phyloP scores from a whole-genome alignment of 1,140 invertebrate species.

The Zaprionus davidi region DNA sequence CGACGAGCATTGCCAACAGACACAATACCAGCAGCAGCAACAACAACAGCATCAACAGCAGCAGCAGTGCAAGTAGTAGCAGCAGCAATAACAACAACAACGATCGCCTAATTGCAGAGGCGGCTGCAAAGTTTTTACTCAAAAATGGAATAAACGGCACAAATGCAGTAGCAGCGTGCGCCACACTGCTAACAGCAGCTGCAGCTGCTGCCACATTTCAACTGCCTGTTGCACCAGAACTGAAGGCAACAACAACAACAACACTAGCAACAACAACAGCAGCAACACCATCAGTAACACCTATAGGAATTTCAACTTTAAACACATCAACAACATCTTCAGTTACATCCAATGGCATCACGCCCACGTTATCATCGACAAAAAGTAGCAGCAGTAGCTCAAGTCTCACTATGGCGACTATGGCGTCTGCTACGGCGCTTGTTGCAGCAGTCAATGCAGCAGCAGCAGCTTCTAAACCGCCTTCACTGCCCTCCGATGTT shows the following conservation, averaged over 20 bases:
- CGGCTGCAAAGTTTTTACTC: slow-evolving; percentile 76
- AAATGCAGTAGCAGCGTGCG: slow-evolving; percentile 52
- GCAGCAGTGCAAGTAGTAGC: slow-evolving; percentile 31
- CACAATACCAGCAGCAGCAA: slow-evolving; percentile 40
- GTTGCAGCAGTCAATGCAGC: slow-evolving; percentile 38
- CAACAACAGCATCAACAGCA: slow-evolving; percentile 21
- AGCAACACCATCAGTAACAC: slow-evolving; percentile 32
- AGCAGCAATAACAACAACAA: slow-evolving; percentile 54
- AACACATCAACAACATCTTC: slow-evolving; percentile 24
- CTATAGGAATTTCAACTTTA: slow-evolving; percentile 20
- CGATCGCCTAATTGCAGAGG: slow-evolving; percentile 75
- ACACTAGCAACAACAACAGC: slow-evolving; percentile 20
- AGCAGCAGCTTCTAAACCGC: slow-evolving; percentile 49
- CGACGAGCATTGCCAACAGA: slow-evolving; percentile 31
- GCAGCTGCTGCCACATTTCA: slow-evolving; percentile 58
- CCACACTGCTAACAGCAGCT: slow-evolving; percentile 45
- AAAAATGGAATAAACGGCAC: slow-evolving; percentile 81
- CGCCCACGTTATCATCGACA: slow-evolving; percentile 58
- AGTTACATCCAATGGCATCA: slow-evolving; percentile 67
- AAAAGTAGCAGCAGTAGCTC: slow-evolving; percentile 45
- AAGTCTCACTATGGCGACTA: slow-evolving; percentile 59
- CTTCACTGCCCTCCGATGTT: slow-evolving; percentile 38
- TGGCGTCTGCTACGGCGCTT: slow-evolving; percentile 64
- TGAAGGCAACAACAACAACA: slow-evolving; percentile 28
- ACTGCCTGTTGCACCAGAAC: slow-evolving; percentile 57